phyloP scores from a whole-genome alignment of 2,888 invertebrate species.

The Ophonus ardosiacus region DNA sequence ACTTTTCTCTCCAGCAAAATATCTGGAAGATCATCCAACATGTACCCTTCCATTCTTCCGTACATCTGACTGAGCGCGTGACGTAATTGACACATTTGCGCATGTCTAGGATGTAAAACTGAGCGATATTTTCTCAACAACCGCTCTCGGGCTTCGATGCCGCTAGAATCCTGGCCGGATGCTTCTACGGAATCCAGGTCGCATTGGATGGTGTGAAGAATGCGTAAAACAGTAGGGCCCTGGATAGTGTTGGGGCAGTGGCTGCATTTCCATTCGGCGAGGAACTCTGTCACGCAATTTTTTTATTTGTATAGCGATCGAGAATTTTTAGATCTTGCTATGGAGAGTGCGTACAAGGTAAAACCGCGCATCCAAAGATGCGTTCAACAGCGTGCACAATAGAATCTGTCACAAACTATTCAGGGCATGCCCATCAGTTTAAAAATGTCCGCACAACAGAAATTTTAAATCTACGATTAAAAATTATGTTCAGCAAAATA shows the following conservation, averaged over 20 bases:
- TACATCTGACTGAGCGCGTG: slow-evolving; percentile 87
- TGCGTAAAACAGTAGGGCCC: slow-evolving; percentile 80
- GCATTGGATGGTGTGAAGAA: slow-evolving; percentile 81
- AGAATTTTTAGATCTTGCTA: too few species aligned
- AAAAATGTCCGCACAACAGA: too few species aligned
- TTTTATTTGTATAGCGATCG: neutral
- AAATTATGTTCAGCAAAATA: too few species aligned
- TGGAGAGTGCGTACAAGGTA: too few species aligned
- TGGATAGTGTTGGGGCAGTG: slow-evolving; percentile 83
- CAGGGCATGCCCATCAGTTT: too few species aligned
- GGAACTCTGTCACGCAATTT: slow-evolving; percentile 75
- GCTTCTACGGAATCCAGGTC: slow-evolving; percentile 83
- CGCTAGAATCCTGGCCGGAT: slow-evolving; percentile 78
- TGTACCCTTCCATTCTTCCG: slow-evolving; percentile 85
- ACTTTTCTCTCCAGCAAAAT: slow-evolving; percentile 86
- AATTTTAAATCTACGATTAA: too few species aligned
- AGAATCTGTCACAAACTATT: too few species aligned
- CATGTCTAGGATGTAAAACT: slow-evolving; percentile 87
- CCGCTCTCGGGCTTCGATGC: slow-evolving; percentile 83
- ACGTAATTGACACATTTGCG: slow-evolving; percentile 82
- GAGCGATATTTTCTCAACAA: slow-evolving; percentile 81
- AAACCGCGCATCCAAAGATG: too few species aligned
- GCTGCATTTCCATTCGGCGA: slow-evolving; percentile 82
- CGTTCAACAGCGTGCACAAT: too few species aligned
- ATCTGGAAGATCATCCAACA: slow-evolving; percentile 84